Percentiles rank a stretch among this genome's conserved stretches.
Evolutionary conservation across 2,797 vertebrate genomes (phyloP).

Genomic region (Aselliscus stoliczkanus): DNA sequence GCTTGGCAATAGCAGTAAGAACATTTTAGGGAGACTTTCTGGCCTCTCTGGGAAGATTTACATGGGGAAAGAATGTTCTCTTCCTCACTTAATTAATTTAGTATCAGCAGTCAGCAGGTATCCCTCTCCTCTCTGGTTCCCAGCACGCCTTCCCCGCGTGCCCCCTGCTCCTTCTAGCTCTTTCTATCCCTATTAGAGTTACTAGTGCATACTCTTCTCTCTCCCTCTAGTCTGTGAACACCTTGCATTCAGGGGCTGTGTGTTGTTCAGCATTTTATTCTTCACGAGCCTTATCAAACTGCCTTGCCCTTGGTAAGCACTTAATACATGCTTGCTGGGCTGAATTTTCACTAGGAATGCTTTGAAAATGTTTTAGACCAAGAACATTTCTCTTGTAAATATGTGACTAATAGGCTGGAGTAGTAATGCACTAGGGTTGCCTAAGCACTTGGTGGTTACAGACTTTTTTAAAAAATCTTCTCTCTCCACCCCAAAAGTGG

Average conservation of each 20-base stretch:
- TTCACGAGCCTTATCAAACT: not conserved
- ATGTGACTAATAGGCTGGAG: not conserved
- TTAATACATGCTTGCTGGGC: not conserved
- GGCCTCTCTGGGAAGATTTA: slow-evolving; percentile 51
- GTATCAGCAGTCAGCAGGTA: not conserved
- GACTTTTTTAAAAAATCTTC: not conserved
- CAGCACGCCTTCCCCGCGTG: not conserved
- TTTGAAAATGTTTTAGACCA: not conserved
- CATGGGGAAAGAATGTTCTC: not conserved
- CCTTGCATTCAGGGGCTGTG: not conserved
- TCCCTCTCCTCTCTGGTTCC: not conserved
- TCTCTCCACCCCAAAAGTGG: too few relatives aligned
- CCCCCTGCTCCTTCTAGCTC: not conserved
- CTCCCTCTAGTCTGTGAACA: not conserved
- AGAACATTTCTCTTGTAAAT: not conserved
- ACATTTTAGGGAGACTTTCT: slow-evolving; percentile 11
- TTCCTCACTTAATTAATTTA: not conserved
- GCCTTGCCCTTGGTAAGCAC: not conserved
- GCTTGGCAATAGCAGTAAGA: not conserved
- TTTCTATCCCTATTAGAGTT: slow-evolving; percentile 2
- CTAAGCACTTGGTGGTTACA: not conserved
- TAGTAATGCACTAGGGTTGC: not conserved
- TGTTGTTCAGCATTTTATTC: not conserved
- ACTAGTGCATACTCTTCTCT: fast-evolving
- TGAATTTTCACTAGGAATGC: slow-evolving; percentile 6